Evolutionary conservation across 2,797 vertebrate species (phyloP), one percentile per base, ranked within the genome.

Genomic region (Cephalopachus bancanus): DNA sequence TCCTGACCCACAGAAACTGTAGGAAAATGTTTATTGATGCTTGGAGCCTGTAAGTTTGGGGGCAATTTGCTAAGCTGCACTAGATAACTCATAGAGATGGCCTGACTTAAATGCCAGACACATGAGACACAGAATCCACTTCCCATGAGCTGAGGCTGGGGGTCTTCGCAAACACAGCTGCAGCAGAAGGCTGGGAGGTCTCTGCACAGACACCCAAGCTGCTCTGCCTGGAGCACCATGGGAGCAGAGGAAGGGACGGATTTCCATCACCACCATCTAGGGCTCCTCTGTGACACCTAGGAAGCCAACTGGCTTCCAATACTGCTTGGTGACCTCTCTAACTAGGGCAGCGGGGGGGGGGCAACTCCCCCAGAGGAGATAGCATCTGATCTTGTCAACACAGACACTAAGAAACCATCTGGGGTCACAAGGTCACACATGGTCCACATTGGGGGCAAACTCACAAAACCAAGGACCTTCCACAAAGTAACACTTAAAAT

Each of bases 401-500:
- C 24, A 94, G 14, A 24, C 7, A 24, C 24, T 81, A 1, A 24
- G 44, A 79, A 84, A 24, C 79, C 86, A 65, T 64, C 59, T 53
- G 17, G 26, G 69, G 9, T 85, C 53, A 88, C 19, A 55, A 74
- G 33, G 57, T 75, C 24, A 55, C 85, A 76, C n/a, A 24, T 53
- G 49, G 28, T n/a, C 86, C 92, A 93, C 62, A 79, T 14, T 81
- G 24, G 64, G 92, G 51, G n/a, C 69, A 65, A 90, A 87, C 19
- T 37, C 83, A 72, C 24, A 89, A 37, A 89, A 97, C 1, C 1
- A 24, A 81, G 0, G 3, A 60, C 44, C 51, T 76, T 92, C 88
- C 15, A 59, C 64, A 91, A 62, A 91, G 62, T 17, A 84, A 95
- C 24, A 37, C 72, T 57, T 88, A 33, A 92, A 90, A 89, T 10